phyloP scores from a whole-genome alignment of 2,888 invertebrate species.

The Elmis aenea region DNA sequence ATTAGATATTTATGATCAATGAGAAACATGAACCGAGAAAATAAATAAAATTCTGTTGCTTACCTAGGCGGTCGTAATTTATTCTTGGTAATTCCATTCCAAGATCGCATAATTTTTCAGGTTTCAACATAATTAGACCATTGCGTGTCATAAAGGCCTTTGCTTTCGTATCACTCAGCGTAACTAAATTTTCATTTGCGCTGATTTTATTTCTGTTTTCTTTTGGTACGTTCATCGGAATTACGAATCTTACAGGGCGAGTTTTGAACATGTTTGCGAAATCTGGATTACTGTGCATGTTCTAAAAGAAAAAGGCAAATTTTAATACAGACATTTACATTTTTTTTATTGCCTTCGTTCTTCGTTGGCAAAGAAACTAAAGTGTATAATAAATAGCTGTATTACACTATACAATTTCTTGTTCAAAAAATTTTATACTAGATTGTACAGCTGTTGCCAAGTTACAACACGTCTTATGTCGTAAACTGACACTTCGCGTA shows the following conservation, averaged over 20 bases:
- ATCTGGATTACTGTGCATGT: slow-evolving; percentile 73
- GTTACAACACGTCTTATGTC: too few species aligned
- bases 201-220: too few species aligned
- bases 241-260: slow-evolving; percentile 68
- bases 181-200: slow-evolving; percentile 49
- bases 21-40: too few species aligned
- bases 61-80: slow-evolving; percentile 69
- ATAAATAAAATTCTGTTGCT: too few species aligned
- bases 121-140: slow-evolving; percentile 53
- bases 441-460: too few species aligned
- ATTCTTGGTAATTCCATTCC: slow-evolving; percentile 88
- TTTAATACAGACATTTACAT: background rate
- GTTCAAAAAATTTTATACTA: too few species aligned
- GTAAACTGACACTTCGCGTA: too few species aligned
- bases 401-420: too few species aligned
- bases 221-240: slow-evolving; percentile 53
- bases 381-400: too few species aligned
- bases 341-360: too few species aligned
- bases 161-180: slow-evolving; percentile 46
- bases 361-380: too few species aligned
- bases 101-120: slow-evolving; percentile 62
- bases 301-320: slow-evolving; percentile 48
- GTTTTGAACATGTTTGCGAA: slow-evolving; percentile 78
- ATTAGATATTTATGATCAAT: too few species aligned
- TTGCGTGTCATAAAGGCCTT: slow-evolving; percentile 48